Conservation (phyloP, 2,888 invertebrate species). For the Pedicia rivosa region DNA sequence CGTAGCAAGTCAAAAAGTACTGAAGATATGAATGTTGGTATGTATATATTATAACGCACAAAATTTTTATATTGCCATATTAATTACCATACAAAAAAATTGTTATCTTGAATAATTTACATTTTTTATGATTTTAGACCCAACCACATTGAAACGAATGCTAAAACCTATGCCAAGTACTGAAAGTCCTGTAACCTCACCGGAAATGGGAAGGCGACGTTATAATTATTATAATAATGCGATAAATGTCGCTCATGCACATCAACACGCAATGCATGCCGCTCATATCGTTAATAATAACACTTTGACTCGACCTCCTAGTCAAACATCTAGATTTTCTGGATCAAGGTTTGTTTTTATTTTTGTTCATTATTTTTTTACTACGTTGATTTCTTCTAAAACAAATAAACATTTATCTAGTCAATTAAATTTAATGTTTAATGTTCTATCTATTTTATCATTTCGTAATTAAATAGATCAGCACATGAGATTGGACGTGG, state of each 20-base stretch:
- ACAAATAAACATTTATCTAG: neutral
- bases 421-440: neutral
- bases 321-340: conserved; percentile 48
- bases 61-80: too few relatives aligned
- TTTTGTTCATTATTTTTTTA: too few relatives aligned
- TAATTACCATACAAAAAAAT: neutral
- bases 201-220: conserved; percentile 72
- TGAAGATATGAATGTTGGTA: conserved; percentile 65
- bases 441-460: neutral
- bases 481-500: conserved; percentile 57
- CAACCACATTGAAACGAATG: conserved; percentile 82
- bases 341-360: conserved; percentile 37
- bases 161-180: conserved; percentile 84
- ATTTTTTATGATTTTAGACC: conserved; percentile 39
- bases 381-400: neutral
- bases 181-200: conserved; percentile 79
- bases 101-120: too few relatives aligned
- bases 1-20: conserved; percentile 73
- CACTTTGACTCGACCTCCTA: conserved; percentile 37
- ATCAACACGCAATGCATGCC: conserved; percentile 34
- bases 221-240: conserved; percentile 47
- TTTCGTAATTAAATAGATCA: conserved; percentile 35
- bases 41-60: too few relatives aligned
- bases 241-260: conserved; percentile 41
- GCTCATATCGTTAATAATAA: conserved; percentile 36